Evolutionary conservation across 1,140 invertebrate species (phyloP).

Genomic region (Panulirus ornatus): DNA sequence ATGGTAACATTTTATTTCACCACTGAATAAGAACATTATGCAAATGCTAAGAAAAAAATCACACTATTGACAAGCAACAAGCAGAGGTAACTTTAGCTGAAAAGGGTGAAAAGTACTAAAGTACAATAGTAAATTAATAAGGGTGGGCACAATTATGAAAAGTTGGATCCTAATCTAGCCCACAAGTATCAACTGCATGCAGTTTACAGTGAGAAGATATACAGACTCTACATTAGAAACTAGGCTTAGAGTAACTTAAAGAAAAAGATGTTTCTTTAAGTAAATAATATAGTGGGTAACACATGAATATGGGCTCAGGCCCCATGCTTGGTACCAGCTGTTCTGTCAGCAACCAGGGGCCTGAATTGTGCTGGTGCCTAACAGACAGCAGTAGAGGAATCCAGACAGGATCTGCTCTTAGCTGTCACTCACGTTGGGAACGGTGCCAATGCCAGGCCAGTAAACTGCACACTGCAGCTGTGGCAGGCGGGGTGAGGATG

Average conservation of each 20-base stretch:
- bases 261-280: background rate
- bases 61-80: slow-evolving; percentile 23
- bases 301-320: slow-evolving; percentile 16
- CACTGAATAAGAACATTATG: background rate
- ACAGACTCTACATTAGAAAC: slow-evolving; percentile 3
- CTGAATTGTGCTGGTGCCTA: slow-evolving; percentile 22
- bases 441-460: slow-evolving; percentile 67
- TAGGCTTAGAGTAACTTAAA: slow-evolving; percentile 12
- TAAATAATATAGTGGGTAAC: slow-evolving; percentile 21
- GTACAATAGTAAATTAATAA: background rate
- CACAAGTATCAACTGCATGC: slow-evolving; percentile 6
- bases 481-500: slow-evolving; percentile 70
- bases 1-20: background rate
- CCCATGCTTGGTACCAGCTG: slow-evolving; percentile 44
- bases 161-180: background rate
- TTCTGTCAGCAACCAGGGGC: slow-evolving; percentile 6
- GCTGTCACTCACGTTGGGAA: slow-evolving; percentile 72
- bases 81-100: slow-evolving; percentile 6
- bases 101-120: slow-evolving; percentile 11
- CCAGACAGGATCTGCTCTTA: slow-evolving; percentile 27
- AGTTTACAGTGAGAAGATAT: background rate
- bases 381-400: slow-evolving; percentile 37
- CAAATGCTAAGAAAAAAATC: background rate
- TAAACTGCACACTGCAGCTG: slow-evolving; percentile 74
- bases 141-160: background rate